Evolutionary conservation across 2,888 invertebrate genomes (phyloP).

Genomic region (Nymphalis c-album): DNA sequence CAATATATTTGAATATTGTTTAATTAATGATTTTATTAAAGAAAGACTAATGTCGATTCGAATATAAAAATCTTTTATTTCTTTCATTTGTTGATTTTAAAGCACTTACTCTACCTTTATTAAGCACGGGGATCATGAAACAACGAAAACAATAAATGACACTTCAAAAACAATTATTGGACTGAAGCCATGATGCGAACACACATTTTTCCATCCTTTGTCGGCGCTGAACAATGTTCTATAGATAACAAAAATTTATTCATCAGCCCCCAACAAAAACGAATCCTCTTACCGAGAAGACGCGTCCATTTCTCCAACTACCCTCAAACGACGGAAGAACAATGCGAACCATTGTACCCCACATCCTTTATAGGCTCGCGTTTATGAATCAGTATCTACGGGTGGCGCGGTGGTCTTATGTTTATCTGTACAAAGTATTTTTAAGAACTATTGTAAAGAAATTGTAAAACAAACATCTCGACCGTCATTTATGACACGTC

Average conservation of each 20-base stretch:
- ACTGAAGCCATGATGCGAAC: conserved; percentile 26
- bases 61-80: not conserved
- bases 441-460: conserved; percentile 50
- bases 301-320: conserved; percentile 57
- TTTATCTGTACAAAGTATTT: conserved; percentile 37
- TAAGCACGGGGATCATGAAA: conserved; percentile 8
- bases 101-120: not conserved
- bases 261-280: conserved; percentile 64
- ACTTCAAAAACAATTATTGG: conserved; percentile 34
- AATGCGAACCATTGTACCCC: conserved; percentile 57
- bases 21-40: too few species aligned
- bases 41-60: too few species aligned
- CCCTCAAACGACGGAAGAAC: conserved; percentile 52
- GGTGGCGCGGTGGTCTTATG: conserved; percentile 43
- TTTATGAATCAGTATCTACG: conserved; percentile 56
- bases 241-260: conserved; percentile 62
- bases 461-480: conserved; percentile 61
- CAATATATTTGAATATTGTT: too few species aligned
- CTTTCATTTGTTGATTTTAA: not conserved
- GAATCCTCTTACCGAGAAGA: conserved; percentile 61
- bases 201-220: conserved; percentile 41
- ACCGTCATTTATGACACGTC: conserved; percentile 69
- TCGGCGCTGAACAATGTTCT: conserved; percentile 51
- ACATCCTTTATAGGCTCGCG: conserved; percentile 36
- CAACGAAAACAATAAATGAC: conserved; percentile 13